Evolutionary conservation across 1,140 invertebrate genomes (phyloP).

Genomic region (Drosophila eugracilis): DNA sequence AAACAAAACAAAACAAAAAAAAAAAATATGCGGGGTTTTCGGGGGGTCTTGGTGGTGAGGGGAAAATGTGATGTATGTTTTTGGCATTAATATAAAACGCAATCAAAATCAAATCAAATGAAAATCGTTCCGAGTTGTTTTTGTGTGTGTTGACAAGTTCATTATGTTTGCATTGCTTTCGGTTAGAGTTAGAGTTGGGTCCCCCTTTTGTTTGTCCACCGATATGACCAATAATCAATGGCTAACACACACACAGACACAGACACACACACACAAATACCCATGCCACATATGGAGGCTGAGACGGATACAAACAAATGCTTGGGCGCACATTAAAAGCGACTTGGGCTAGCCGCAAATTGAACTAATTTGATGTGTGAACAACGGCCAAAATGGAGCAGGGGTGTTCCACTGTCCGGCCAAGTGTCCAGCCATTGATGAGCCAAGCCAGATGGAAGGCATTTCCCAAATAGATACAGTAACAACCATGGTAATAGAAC

Average conservation of each 20-base stretch:
- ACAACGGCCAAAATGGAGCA: slow-evolving; percentile 45
- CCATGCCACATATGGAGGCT: slow-evolving; percentile 1
- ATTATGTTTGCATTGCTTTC: slow-evolving; percentile 80
- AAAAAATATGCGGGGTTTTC: not conserved
- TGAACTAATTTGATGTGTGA: slow-evolving; percentile 80
- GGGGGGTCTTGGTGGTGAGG: not conserved
- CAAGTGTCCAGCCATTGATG: slow-evolving; percentile 17
- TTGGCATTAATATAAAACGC: slow-evolving; percentile 75
- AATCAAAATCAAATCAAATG: slow-evolving; percentile 83
- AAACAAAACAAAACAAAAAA: not conserved
- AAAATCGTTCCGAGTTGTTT: slow-evolving; percentile 72
- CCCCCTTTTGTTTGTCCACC: slow-evolving; percentile 55
- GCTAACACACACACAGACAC: slow-evolving; percentile 15
- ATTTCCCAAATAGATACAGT: not conserved
- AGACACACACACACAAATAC: not conserved
- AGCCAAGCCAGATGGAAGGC: slow-evolving; percentile 29
- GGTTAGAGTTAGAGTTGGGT: slow-evolving; percentile 4
- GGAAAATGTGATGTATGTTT: slow-evolving; percentile 25
- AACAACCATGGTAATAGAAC: not conserved
- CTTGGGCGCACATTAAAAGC: slow-evolving; percentile 68
- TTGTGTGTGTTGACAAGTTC: slow-evolving; percentile 69
- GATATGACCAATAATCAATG: slow-evolving; percentile 68
- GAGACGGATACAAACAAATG: slow-evolving; percentile 19
- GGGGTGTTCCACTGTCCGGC: not conserved
- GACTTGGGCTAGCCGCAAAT: slow-evolving; percentile 65